Evolutionary conservation across 2,113 vertebrate species (phyloP), one percentile per base, ranked within the genome.

Genomic region (Stegostoma tigrinum): DNA sequence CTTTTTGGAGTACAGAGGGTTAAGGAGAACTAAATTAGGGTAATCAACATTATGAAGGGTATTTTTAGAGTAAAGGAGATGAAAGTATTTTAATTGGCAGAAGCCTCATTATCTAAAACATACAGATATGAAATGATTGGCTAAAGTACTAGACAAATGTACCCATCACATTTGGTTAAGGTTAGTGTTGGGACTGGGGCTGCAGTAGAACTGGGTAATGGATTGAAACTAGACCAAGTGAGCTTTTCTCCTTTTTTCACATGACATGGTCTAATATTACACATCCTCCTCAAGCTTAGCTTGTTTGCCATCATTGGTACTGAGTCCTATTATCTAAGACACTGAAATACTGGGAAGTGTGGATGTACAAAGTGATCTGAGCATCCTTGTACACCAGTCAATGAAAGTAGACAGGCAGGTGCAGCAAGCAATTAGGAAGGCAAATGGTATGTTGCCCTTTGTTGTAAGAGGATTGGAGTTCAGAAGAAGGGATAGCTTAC

Each of bases 231-330:
- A 19, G 38, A 38, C 19, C 55, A n/a, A 17, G 3, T 61, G 55
- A 83, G n/a, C 38, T 14, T 42, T 83, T 21, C 80, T 83, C 12
- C 75, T 80, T 80, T 38, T n/a, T 19, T 17, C 19, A 42, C 38
- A 83, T 21, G 17, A 83, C 80, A 83, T 21, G n/a, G 14, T 83
- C 4, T 6, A 83, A 83, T 83, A 83, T 83, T 17, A 38, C 78
- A 38, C 34, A 34, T 5, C 21, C 24, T 24, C 0, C 27, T 55
- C 61, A 0, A 27, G 30, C 6, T 85, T 61, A 95, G 93, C 93
- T 95, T 96, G 96, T 23, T 96, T 94, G 6, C 95, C 96, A 17
- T 96, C 48, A 48, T 48, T 48, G 55, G 55, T 6, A 61, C 55
- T 61, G 55, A 61, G 55, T 61, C 55, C 10, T 61, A 61, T 61